Base-by-base conservation (phyloP, 2,113 vertebrate species). In the Nerophis lumbriciformis region DNA sequence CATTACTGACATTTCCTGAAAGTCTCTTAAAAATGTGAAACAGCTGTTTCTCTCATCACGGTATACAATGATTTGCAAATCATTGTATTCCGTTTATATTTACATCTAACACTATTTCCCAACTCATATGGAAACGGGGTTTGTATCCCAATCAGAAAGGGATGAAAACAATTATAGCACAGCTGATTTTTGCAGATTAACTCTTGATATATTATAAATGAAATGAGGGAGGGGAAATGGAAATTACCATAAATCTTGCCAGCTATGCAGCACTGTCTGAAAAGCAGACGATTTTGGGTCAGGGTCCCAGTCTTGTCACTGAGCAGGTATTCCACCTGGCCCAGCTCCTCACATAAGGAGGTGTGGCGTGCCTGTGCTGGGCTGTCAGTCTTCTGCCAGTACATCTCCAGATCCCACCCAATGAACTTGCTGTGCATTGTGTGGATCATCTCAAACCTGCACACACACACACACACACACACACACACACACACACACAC, bases 301-400 rank as follows among this genome's bases (percentile, higher is more conserved):
- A 98, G 89, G 0, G 95, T 99, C 65, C 96, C 96, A 0, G 95
- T 99, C 89, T 99, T 99, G 90, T 99, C 96, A 0, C 93, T 96
- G 83, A 99, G 93, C 75, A 99, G 61, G 58, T 92, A 93, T 21
- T 90, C 87, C n/a, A 99, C 89, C 87, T 98, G 97, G 49, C 97
- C 97, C 1, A 99, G 90, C 74, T 94, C 92, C 76, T 98, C 94
- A 0, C 67, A 95, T 55, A 98, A 90, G 61, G 91, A 92, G 45
- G 93, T 95, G 73, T 88, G 95, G 6, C 92, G 91, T 49, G 92
- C 94, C 36, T 91, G 81, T 2, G 95, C 94, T 0, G 92, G 91
- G 0, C 60, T 70, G 69, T 93, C 85, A 4, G 68, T 90, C 0
- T 57, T 69, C 10, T 72, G 66, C 0, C 83, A 86, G 65, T 95